Evolutionary conservation across 2,113 vertebrate genomes (phyloP), one percentile per base, ranked within the genome.

Genomic region (Scartelaos histophorus): DNA sequence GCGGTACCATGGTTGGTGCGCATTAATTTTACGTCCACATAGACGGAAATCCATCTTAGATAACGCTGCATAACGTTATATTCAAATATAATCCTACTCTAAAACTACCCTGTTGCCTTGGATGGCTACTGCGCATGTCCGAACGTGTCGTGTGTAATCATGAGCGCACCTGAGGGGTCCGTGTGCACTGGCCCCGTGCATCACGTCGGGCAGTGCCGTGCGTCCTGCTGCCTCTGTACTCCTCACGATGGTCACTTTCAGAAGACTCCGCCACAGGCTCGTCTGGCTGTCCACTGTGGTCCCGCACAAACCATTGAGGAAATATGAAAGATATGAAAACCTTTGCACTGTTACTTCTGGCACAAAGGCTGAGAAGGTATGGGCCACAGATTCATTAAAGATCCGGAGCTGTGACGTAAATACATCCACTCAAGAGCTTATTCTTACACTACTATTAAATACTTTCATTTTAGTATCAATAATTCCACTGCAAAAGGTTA

Each of bases 191-290:
- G n/a, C 21, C 19, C 9, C 1, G 9, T 4, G 51, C 46, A 58
- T 15, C 11, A 49, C n/a, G 17, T 10, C 16, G 49, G 46, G 1
- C 3, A 4, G 46, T 47, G 46, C 12, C 0, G 46, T 16, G 13
- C 46, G 38, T 43, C 9, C 38, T 43, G 12, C 46, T 53, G 16
- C 19, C 7, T 53, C 51, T 54, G 51, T 49, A 2, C 19, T 13
- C 7, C 25, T 17, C 16, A 75, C 56, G 21, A 90, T 92, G 91
- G 77, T 88, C 0, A 67, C 84, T 21, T 49, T 91, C 22, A 70
- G 35, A 11, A 68, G 70, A 22, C 24, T 90, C 29, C 79, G 5
- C 65, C 75, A 66, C 67, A 73, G 60, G 10, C 53, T 89, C 34
- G 78, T 61, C 45, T 60, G 15, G 35, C 69, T 90, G 66, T 75